Base-by-base conservation (phyloP, 2,888 invertebrate genomes). In the Spilarctia lutea region DNA sequence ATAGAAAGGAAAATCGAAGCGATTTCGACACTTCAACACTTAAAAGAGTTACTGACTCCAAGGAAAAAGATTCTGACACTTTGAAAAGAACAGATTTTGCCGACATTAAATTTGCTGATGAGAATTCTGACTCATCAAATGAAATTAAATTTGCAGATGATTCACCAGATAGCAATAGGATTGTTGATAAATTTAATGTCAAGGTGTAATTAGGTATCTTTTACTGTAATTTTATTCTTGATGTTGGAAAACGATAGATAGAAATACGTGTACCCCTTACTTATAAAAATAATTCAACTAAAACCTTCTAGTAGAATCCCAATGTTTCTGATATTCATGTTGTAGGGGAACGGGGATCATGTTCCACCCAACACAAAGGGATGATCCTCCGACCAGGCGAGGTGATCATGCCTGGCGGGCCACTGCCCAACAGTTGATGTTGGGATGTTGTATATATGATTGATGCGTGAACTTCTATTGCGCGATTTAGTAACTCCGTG, bases 31-130 rank as follows among this genome's bases (percentile, higher is more conserved):
- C 92, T 8, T 93, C 92, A 2, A 96, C 95, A 0, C 80, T 95
- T 65, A 97, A 97, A 87, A 97, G 97, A 85, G 97, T 97, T 71
- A 97, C 97, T 1, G 96, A 95, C 78, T 96, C 96, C 0, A 97
- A 97, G 84, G 97, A 97, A 88, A 97, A 97, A 27, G 96, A 96
- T 76, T 69, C 86, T 76, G 94, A 96, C 76, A 93, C 94, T 0
- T 87, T 97, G 20, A 96, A 96, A 85, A 95, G 96, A 82, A 96
- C 96, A 69, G 96, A 96, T 83, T 93, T 97, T 73, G 96, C 96
- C 72, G 97, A 97, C 82, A 96, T 98, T 69, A 97, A 96, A 86
- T 98, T 97, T 88, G 98, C 97, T 13, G 98, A 98, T 85, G 97
- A 97, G 56, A 97, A 96, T 81, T 97, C 97, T 1, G 97, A 97